phyloP scores from a whole-genome alignment of 2,113 vertebrate species.

The Cinclus mexicanus region DNA sequence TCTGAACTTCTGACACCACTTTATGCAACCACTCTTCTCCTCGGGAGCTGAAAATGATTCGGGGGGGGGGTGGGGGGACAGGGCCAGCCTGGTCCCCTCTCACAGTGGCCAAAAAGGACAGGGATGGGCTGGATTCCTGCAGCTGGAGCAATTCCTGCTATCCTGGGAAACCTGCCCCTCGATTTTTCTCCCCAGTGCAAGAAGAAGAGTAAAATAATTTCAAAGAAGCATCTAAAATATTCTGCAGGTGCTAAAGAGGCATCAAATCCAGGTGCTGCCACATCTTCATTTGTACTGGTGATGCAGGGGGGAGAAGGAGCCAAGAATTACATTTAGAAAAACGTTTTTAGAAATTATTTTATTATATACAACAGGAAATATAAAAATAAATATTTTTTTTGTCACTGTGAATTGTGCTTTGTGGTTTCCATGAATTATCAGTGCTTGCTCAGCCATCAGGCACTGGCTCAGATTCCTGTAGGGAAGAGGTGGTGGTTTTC shows the following conservation, averaged over 20 bases:
- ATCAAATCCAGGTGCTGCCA: not conserved
- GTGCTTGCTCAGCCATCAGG: not conserved
- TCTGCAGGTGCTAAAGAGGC: not conserved
- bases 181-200: not conserved
- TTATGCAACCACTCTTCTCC: not conserved
- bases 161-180: not conserved
- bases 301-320: not conserved
- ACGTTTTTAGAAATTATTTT: not conserved
- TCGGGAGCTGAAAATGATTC: not conserved
- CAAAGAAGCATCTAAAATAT: not conserved
- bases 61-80: no score
- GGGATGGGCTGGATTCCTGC: not conserved
- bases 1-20: not conserved
- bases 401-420: not conserved
- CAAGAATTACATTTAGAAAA: not conserved
- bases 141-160: accelerated
- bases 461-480: not conserved
- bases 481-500: not conserved
- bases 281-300: accelerated
- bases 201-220: not conserved
- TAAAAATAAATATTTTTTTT: not conserved
- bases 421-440: not conserved
- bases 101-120: not conserved
- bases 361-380: not conserved
- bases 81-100: not conserved